These are phyloP conservation scores for Acronicta leporina DNA, from an alignment of 2,888 invertebrate species.

Conservation along the genomic window DNA sequence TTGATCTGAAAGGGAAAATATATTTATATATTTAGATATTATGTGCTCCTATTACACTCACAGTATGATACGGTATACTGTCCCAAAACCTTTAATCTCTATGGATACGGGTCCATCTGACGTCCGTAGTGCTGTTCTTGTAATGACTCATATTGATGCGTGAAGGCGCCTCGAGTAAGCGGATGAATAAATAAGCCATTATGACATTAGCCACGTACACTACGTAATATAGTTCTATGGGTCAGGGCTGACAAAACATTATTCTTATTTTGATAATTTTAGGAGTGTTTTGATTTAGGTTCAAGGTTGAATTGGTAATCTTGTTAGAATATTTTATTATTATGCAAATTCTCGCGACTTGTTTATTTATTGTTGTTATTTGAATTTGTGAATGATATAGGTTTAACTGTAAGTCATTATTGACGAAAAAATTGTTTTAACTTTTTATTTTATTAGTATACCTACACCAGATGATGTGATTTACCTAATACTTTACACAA, in stretches of 20 bases:
- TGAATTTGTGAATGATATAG: no score
- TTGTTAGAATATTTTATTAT: slow-evolving; percentile 16
- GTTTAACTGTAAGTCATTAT: no score
- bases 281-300: slow-evolving; percentile 23
- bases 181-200: slow-evolving; percentile 59
- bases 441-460: no score
- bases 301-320: slow-evolving; percentile 20
- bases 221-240: slow-evolving; percentile 44
- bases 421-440: no score
- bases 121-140: slow-evolving; percentile 4
- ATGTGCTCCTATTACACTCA: background rate
- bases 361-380: background rate
- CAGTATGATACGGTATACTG: background rate
- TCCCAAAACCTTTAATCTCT: background rate
- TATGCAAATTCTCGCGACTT: background rate
- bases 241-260: slow-evolving; percentile 61
- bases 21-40: no score
- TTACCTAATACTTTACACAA: no score
- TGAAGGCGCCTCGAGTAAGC: slow-evolving; percentile 49
- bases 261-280: slow-evolving; percentile 27
- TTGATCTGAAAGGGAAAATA: no score
- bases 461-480: no score
- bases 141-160: slow-evolving; percentile 51
- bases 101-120: slow-evolving; percentile 2
- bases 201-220: slow-evolving; percentile 49